Evolutionary conservation across 2,888 invertebrate species (phyloP).

Genomic region (Xiphydria camelus): DNA sequence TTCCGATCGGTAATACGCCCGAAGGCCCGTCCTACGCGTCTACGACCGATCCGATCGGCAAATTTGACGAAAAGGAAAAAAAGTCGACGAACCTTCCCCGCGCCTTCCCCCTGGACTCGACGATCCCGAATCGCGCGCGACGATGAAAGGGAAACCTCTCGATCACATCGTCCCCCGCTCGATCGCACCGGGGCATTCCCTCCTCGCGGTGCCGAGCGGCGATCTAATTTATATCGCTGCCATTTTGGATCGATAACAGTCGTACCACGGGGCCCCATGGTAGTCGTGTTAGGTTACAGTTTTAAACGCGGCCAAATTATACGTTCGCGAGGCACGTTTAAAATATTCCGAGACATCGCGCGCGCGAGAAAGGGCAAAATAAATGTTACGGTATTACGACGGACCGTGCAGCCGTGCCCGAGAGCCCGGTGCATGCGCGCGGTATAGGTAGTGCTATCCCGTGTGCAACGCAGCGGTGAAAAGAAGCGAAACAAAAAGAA

Average conservation of each 20-base stretch:
- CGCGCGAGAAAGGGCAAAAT: constrained; percentile 53
- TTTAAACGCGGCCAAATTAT: constrained; percentile 56
- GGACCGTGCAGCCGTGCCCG: constrained; percentile 38
- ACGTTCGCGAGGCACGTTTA: constrained; percentile 50
- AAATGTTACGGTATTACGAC: constrained; percentile 53
- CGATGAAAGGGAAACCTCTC: background rate
- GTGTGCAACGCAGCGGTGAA: no score
- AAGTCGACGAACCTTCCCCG: no score
- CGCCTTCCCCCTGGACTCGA: no score
- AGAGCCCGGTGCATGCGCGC: constrained; percentile 14
- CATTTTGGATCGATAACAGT: constrained; percentile 52
- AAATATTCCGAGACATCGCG: constrained; percentile 52
- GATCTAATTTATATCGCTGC: constrained; percentile 49
- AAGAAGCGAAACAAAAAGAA: constrained; percentile 37
- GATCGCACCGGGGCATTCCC: constrained; percentile 21
- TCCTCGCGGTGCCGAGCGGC: no score
- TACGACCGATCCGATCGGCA: no score
- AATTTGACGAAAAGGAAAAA: no score
- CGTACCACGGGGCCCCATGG: constrained; percentile 22
- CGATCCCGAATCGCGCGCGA: no score
- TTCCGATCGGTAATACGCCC: no score
- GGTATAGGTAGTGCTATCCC: constrained; percentile 18
- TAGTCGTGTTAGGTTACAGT: constrained; percentile 55
- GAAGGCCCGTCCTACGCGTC: no score
- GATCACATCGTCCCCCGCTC: background rate